A percentile compares a stretch with the other conserved stretches of the same genome.
phyloP scores from a whole-genome alignment of 2,113 vertebrate genomes.

The Phocoena sinus region DNA sequence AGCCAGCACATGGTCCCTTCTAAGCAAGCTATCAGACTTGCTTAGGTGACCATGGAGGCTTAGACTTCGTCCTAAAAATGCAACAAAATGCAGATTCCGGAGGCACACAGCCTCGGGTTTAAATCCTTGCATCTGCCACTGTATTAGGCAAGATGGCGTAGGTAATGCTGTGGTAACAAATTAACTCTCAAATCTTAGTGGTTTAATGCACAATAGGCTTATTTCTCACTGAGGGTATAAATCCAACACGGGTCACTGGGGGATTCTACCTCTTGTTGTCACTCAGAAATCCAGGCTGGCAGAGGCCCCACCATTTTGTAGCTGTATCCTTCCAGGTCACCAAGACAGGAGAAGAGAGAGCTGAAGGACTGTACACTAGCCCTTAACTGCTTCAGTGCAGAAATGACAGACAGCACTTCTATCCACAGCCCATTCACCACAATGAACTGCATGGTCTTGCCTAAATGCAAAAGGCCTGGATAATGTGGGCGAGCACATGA shows the following conservation, averaged over 20 bases:
- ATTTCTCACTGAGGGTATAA: slow-evolving; percentile 1
- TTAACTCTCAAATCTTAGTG: neutral
- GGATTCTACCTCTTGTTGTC: neutral
- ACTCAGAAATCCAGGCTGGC: neutral
- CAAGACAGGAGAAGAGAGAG: neutral
- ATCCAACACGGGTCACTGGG: neutral
- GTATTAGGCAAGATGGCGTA: neutral
- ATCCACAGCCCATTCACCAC: neutral
- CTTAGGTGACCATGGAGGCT: neutral
- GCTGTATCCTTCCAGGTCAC: neutral
- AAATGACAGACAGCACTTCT: neutral
- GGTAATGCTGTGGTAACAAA: neutral
- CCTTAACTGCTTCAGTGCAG: neutral
- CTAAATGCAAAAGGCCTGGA: neutral
- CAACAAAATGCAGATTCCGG: neutral
- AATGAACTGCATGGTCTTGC: neutral
- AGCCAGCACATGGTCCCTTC: neutral
- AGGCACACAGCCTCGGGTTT: neutral
- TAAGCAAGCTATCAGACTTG: neutral
- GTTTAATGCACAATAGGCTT: neutral
- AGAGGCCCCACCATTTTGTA: neutral
- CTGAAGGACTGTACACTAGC: neutral
- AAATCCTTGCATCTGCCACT: neutral
- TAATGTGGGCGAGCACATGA: neutral
- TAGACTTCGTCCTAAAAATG: neutral